phyloP scores from a whole-genome alignment of 2,797 vertebrate genomes.

The Euthynnus affinis region DNA sequence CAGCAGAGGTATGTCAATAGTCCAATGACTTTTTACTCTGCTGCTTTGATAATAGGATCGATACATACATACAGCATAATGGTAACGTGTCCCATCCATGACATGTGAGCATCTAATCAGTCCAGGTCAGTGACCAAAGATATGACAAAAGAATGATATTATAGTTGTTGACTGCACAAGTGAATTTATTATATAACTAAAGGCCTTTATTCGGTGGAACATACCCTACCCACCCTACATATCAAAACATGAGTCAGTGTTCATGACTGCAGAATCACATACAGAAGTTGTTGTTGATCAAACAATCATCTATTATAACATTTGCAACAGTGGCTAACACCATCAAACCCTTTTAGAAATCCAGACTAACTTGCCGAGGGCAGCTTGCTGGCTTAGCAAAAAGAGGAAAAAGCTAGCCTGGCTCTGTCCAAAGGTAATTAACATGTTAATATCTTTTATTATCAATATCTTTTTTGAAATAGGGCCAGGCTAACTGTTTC shows the following conservation, averaged over 20 bases:
- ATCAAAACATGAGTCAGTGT: background rate
- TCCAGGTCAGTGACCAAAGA: conserved; percentile 4
- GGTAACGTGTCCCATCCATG: conserved; percentile 12
- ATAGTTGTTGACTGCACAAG: background rate
- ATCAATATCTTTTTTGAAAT: background rate
- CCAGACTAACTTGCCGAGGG: background rate
- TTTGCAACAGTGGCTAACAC: background rate
- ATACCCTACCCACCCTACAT: background rate
- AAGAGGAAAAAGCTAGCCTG: background rate
- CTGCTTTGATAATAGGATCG: conserved; percentile 49
- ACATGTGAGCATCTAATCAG: conserved; percentile 7
- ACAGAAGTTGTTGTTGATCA: background rate
- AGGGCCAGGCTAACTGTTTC: background rate
- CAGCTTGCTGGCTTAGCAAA: background rate
- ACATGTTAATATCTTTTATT: too few species aligned
- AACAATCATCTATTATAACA: background rate
- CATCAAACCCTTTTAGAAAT: background rate
- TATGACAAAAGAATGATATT: background rate
- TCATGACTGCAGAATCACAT: background rate
- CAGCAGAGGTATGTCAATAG: conserved; percentile 40
- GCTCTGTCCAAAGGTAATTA: too few species aligned
- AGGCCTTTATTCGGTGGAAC: background rate
- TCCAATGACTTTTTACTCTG: conserved; percentile 26
- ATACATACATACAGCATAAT: conserved; percentile 35
- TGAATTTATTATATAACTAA: conserved; percentile 6